phyloP scores from a whole-genome alignment of 2,888 invertebrate species.

The Isotomurus palustris region DNA sequence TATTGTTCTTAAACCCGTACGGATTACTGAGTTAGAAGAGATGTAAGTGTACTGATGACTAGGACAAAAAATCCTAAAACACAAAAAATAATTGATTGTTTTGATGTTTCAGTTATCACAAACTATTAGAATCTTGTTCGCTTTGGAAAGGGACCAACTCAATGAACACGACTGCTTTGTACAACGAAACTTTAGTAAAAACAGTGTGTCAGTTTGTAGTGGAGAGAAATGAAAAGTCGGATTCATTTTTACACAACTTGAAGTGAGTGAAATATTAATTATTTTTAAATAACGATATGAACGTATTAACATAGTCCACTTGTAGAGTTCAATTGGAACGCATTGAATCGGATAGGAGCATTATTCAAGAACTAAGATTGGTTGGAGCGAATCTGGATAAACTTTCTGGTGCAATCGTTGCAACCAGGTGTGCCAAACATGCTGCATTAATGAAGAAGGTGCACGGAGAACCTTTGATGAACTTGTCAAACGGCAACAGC shows the following conservation, averaged over 20 bases:
- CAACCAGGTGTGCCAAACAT: slow-evolving; percentile 21
- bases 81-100: not conserved
- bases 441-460: slow-evolving; percentile 8
- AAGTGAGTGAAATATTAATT: slow-evolving; percentile 16
- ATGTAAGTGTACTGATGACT: slow-evolving; percentile 18
- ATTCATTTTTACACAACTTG: slow-evolving; percentile 27
- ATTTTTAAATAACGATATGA: too few relatives aligned
- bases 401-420: slow-evolving; percentile 16
- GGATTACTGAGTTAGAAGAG: slow-evolving; percentile 34
- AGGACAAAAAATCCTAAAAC: not conserved
- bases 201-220: slow-evolving; percentile 37
- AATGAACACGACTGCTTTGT: slow-evolving; percentile 5
- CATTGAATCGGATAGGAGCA: slow-evolving; percentile 20
- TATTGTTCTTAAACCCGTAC: slow-evolving; percentile 25
- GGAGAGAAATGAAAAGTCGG: slow-evolving; percentile 30
- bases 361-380: slow-evolving; percentile 18
- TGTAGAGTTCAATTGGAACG: slow-evolving; percentile 25
- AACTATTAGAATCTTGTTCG: slow-evolving; percentile 21
- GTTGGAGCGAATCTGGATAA: slow-evolving; percentile 20
- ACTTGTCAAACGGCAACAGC: not conserved
- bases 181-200: slow-evolving; percentile 31
- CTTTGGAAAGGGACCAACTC: slow-evolving; percentile 28
- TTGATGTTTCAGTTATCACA: slow-evolving; percentile 24
- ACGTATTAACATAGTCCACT: not conserved
- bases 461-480: not conserved